Evolutionary conservation across 1,140 invertebrate species (phyloP).

Genomic region (Sarcophaga bullata): DNA sequence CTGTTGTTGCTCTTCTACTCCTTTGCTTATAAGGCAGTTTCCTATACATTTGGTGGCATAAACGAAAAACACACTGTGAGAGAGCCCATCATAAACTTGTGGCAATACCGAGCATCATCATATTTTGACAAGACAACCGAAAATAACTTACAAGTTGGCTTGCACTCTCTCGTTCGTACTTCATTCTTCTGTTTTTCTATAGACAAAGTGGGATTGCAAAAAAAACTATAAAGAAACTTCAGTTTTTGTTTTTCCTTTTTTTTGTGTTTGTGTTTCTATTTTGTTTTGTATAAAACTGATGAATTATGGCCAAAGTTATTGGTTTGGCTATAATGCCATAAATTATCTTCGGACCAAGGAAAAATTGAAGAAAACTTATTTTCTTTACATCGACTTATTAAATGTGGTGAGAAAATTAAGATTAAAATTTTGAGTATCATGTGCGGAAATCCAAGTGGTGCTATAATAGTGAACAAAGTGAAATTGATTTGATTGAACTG

Average conservation of each 20-base stretch:
- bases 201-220: not conserved
- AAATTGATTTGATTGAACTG: too few species aligned
- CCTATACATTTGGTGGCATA: too few species aligned
- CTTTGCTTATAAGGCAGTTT: not conserved
- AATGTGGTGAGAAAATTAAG: not conserved
- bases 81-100: not conserved
- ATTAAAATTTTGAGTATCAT: too few species aligned
- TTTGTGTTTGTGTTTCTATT: not conserved
- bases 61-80: not conserved
- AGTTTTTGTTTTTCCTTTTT: not conserved
- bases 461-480: too few species aligned
- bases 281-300: not conserved
- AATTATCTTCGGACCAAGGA: not conserved
- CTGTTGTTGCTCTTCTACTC: not conserved
- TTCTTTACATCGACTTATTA: not conserved
- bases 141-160: not conserved
- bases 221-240: not conserved
- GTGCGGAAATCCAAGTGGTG: too few species aligned
- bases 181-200: too few species aligned
- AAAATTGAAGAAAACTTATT: not conserved
- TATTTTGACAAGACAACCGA: slow-evolving; percentile 26
- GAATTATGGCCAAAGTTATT: slow-evolving; percentile 22
- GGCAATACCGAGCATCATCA: slow-evolving; percentile 7
- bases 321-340: slow-evolving; percentile 23
- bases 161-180: not conserved